Evolutionary conservation across 1,140 invertebrate genomes (phyloP), one percentile per base, ranked within the genome.

Genomic region (Matsumurasca onukii): DNA sequence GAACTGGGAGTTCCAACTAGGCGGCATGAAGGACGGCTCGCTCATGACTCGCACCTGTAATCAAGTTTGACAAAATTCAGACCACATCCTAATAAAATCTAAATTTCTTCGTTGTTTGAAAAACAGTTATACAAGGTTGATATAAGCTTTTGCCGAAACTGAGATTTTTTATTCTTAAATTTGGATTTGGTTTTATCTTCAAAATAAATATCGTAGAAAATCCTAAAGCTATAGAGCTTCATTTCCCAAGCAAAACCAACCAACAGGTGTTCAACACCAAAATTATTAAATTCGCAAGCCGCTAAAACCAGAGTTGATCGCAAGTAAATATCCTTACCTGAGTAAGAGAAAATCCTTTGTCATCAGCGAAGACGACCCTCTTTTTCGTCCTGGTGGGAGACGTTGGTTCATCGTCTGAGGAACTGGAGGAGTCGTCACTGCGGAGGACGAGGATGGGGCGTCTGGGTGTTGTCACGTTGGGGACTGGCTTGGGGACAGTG

Each of bases 281-380:
- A n/a, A n/a, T n/a, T n/a, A n/a, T n/a, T n/a, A n/a, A n/a, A n/a
- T n/a, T n/a, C n/a, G n/a, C n/a, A n/a, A n/a, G n/a, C n/a, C n/a
- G n/a, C n/a, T n/a, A n/a, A n/a, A n/a, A n/a, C n/a, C n/a, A n/a
- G n/a, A n/a, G n/a, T n/a, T n/a, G n/a, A n/a, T n/a, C n/a, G n/a
- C n/a, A n/a, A n/a, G n/a, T n/a, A n/a, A 9, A 17, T 9, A 39
- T 39, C 68, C 80, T 78, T 63, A 91, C 85, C 73, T 94, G 91
- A 31, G 92, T 92, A 17, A 98, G 81, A 0, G 92, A 89, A 39
- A 90, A 85, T 0, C 96, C 96, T 75, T 89, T 89, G 75, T 95
- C 93, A 76, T 98, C 96, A 0, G 96, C 96, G 78, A 98, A 98
- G 0, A 95, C 92, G 0, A 98, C 95, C 70, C 85, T 87, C 79